These are phyloP conservation scores for Octodon degus DNA, from an alignment of 2,113 vertebrate genomes.

Conservation along the genomic window DNA sequence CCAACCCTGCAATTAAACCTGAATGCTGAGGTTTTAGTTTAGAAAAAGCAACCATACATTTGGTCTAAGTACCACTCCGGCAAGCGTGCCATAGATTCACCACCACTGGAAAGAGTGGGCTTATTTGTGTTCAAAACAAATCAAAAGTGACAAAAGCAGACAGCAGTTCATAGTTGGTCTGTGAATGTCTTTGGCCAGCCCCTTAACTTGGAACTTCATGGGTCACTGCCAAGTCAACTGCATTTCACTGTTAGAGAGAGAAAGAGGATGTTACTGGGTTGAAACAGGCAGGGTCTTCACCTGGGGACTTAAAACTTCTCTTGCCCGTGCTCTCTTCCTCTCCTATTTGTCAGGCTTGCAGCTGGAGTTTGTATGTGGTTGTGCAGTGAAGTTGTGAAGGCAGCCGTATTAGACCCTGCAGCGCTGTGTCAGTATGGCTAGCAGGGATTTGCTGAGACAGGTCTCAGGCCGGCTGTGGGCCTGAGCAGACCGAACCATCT, in stretches of 20 bases:
- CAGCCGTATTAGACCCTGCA: neutral
- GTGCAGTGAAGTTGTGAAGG: neutral
- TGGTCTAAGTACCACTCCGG: neutral
- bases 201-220: neutral
- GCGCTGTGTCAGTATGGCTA: neutral
- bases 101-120: neutral
- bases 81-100: rapidly evolving
- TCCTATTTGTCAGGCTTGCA: neutral
- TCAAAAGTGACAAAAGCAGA: neutral
- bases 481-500: neutral
- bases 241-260: neutral
- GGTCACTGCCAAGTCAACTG: neutral
- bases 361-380: neutral
- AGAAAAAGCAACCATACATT: neutral
- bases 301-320: neutral
- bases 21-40: neutral
- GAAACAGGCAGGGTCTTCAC: neutral
- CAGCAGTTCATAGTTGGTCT: neutral
- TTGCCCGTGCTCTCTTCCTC: no score
- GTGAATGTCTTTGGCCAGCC: neutral
- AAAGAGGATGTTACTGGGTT: neutral
- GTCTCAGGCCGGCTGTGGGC: neutral
- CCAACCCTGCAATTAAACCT: neutral
- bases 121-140: neutral
- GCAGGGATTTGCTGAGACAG: neutral